Evolutionary conservation across 2,888 invertebrate species (phyloP).

Genomic region (Chloromyia formosa): DNA sequence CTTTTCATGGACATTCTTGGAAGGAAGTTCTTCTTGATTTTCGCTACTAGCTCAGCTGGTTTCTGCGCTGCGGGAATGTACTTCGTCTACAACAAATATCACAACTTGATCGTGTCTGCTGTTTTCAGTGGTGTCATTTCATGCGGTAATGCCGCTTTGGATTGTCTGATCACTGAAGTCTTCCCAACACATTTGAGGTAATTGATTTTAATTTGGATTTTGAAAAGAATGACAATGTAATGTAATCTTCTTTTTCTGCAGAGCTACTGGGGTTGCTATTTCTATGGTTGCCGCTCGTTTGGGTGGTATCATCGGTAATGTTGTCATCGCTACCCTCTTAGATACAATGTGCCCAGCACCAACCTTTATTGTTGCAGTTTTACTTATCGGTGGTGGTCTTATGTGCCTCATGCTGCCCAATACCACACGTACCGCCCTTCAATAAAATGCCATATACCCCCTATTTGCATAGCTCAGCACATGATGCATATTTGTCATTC

Average conservation of each 20-base stretch:
- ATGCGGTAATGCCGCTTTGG: conserved; percentile 88
- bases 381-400: conserved; percentile 87
- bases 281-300: conserved; percentile 90
- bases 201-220: not conserved
- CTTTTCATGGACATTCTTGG: conserved; percentile 87
- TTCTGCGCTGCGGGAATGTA: conserved; percentile 85
- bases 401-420: conserved; percentile 89
- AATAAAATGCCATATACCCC: conserved; percentile 53
- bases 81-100: conserved; percentile 83
- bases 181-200: conserved; percentile 91
- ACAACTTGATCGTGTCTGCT: conserved; percentile 84
- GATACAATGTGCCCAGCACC: conserved; percentile 92
- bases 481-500: not conserved
- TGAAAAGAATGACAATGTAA: not conserved
- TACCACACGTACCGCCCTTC: conserved; percentile 80
- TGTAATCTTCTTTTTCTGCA: conserved; percentile 56
- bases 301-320: conserved; percentile 79
- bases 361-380: conserved; percentile 86
- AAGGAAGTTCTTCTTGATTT: conserved; percentile 77
- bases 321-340: conserved; percentile 87
- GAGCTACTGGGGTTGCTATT: conserved; percentile 90
- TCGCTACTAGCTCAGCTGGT: conserved; percentile 86
- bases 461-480: not conserved
- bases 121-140: conserved; percentile 88
- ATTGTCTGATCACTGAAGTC: conserved; percentile 92